These are phyloP conservation scores for Macrobrachium nipponense DNA, from an alignment of 1,140 invertebrate species.

Conservation along the genomic window DNA sequence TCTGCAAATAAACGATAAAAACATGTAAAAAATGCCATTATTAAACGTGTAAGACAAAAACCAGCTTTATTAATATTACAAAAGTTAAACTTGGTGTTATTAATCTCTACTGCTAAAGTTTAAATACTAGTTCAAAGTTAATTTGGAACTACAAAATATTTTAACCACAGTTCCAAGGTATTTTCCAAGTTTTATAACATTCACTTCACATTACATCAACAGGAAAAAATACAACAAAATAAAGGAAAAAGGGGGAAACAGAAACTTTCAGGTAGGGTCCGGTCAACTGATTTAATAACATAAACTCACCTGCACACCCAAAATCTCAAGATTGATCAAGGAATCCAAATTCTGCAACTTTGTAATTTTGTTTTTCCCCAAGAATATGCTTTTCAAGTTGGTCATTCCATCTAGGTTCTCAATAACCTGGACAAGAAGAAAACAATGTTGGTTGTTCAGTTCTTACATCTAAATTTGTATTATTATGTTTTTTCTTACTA, in stretches of 20 bases:
- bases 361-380: slow-evolving; percentile 97
- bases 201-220: no score
- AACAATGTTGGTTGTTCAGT: not conserved
- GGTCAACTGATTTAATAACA: slow-evolving; percentile 26
- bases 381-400: slow-evolving; percentile 82
- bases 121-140: no score
- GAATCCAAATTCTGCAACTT: slow-evolving; percentile 88
- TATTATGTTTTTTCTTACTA: no score
- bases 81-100: no score
- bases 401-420: slow-evolving; percentile 84
- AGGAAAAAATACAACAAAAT: no score
- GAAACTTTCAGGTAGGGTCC: not conserved
- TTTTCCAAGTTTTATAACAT: no score
- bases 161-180: no score
- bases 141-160: no score
- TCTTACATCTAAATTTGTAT: not conserved
- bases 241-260: not conserved
- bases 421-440: slow-evolving; percentile 76
- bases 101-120: no score
- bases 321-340: slow-evolving; percentile 81
- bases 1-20: slow-evolving; percentile 69
- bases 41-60: slow-evolving; percentile 15
- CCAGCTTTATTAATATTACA: not conserved
- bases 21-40: slow-evolving; percentile 8
- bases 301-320: slow-evolving; percentile 82